Percentiles rank a stretch among this genome's conserved stretches.
phyloP scores from a whole-genome alignment of 2,888 invertebrate species.

The Pollenia griseotomentosa region DNA sequence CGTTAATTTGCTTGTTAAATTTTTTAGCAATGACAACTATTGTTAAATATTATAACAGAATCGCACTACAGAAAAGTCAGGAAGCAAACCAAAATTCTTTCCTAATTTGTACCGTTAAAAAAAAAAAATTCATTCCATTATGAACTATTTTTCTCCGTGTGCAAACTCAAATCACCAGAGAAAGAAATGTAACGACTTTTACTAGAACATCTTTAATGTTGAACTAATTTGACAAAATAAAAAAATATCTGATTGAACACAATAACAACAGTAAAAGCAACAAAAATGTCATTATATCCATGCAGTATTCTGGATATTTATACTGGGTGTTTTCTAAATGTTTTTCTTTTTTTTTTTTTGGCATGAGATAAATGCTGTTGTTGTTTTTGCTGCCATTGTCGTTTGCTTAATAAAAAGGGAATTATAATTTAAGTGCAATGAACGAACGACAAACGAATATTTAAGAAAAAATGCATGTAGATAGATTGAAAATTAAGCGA shows the following conservation, averaged over 20 bases:
- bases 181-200: slow-evolving; percentile 47
- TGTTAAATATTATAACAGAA: no score
- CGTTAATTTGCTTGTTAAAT: no score
- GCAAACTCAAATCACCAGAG: slow-evolving; percentile 54
- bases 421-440: slow-evolving; percentile 71
- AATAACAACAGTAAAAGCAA: slow-evolving; percentile 45
- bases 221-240: slow-evolving; percentile 72
- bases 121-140: no score
- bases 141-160: no score
- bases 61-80: no score
- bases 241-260: slow-evolving; percentile 63
- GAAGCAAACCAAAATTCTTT: no score
- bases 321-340: slow-evolving; percentile 20
- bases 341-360: slow-evolving; percentile 15
- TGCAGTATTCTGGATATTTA: slow-evolving; percentile 1
- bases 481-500: slow-evolving; percentile 17
- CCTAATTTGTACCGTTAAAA: no score
- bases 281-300: not conserved
- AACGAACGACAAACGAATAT: slow-evolving; percentile 56
- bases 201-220: slow-evolving; percentile 56
- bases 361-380: slow-evolving; percentile 29
- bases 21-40: no score
- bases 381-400: slow-evolving; percentile 25
- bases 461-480: slow-evolving; percentile 12
- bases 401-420: slow-evolving; percentile 52